Evolutionary conservation across 2,797 vertebrate genomes (phyloP), one percentile per base, ranked within the genome.

Genomic region (Molothrus ater): DNA sequence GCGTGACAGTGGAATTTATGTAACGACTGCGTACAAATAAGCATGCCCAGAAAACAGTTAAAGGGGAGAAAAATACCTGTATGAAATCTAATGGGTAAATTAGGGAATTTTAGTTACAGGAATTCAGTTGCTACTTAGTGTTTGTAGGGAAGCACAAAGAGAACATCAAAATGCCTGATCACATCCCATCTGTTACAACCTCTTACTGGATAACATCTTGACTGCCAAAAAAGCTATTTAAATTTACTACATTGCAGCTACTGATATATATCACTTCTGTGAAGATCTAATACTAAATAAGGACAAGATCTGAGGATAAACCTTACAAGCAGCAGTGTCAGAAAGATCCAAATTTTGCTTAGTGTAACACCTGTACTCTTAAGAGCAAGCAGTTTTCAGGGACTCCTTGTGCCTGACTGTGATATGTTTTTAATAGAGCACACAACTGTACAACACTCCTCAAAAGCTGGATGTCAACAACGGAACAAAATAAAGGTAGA

Each of bases 221-320:
- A 74, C 88, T 96, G 95, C 80, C 95, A 96, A 95, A 96, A 95
- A 96, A 94, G 94, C 92, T 66, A 92, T 88, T 96, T 95, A 93
- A 95, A 95, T 95, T 97, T 96, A 96, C 89, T 94, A 96, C 92
- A 94, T 85, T 74, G 84, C 32, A 96, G 68, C 86, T 89, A 94
- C 79, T 95, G 92, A 96, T 95, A 96, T 96, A 92, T 85, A 96
- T 75, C 79, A 82, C 70, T 94, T 93, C 92, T 53, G 80, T 73
- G 80, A 96, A 95, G 92, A 95, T 86, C 59, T 95, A 88, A 91
- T 96, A 92, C 78, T 89, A 97, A 96, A 76, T 93, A 97, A 95
- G 92, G 85, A 90, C 57, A 86, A 93, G 93, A 96, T 96, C 91
- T 88, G 74, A 95, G 63, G 80, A 94, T 94, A 95, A 92, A 94